Evolutionary conservation across 2,797 vertebrate species (phyloP).

Genomic region (Acipenser oxyrinchus): DNA sequence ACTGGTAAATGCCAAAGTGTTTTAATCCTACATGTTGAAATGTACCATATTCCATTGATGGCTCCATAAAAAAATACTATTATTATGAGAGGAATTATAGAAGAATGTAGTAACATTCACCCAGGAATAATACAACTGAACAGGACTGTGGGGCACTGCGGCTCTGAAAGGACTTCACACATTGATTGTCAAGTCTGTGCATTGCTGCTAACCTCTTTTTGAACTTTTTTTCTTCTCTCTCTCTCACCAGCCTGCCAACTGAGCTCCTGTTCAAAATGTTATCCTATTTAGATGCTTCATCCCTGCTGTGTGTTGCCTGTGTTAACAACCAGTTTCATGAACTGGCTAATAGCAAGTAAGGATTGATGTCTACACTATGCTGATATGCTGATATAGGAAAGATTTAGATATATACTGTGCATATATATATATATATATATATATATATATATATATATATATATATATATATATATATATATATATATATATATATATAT

Average conservation of each 20-base stretch:
- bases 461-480: too few species aligned
- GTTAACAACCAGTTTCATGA: conserved; percentile 65
- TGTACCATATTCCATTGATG: too few species aligned
- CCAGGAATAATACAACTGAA: too few species aligned
- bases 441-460: not conserved
- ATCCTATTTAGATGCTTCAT: conserved; percentile 66
- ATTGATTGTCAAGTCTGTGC: too few species aligned
- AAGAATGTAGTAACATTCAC: too few species aligned
- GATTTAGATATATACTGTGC: not conserved
- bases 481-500: too few species aligned
- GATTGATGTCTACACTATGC: not conserved
- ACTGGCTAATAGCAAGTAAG: conserved; percentile 80
- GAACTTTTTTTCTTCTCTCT: conserved; percentile 4
- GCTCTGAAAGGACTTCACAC: too few species aligned
- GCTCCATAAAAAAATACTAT: too few species aligned
- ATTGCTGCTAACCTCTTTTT: not conserved
- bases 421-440: not conserved
- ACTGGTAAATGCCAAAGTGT: too few species aligned
- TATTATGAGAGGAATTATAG: too few species aligned
- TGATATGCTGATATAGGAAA: not conserved
- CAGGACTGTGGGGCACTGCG: too few species aligned
- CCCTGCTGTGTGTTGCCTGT: conserved; percentile 62
- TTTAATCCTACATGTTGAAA: too few species aligned
- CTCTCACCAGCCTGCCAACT: conserved; percentile 63
- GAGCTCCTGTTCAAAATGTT: conserved; percentile 76